phyloP scores from a whole-genome alignment of 2,113 vertebrate species.

The Meles meles region DNA sequence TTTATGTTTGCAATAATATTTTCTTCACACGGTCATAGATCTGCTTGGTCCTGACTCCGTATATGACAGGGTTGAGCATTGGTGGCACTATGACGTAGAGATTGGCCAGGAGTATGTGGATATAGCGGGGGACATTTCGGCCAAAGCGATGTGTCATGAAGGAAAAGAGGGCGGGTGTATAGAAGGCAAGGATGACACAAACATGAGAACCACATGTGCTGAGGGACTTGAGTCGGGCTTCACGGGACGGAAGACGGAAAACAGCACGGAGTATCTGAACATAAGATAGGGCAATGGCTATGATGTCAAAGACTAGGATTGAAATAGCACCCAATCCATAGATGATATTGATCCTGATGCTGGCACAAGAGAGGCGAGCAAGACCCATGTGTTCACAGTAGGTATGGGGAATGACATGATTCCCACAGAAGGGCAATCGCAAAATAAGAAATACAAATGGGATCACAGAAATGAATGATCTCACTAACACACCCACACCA shows the following conservation, averaged over 20 bases:
- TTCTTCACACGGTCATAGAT: slow-evolving; percentile 54
- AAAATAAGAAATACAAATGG: slow-evolving; percentile 63
- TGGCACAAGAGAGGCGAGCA: slow-evolving; percentile 49
- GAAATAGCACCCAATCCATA: slow-evolving; percentile 50
- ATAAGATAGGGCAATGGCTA: slow-evolving; percentile 41
- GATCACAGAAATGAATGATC: neutral
- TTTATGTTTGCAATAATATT: neutral
- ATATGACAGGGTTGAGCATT: slow-evolving; percentile 72
- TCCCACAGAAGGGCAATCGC: slow-evolving; percentile 58
- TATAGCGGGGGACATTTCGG: slow-evolving; percentile 3
- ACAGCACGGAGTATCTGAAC: slow-evolving; percentile 2
- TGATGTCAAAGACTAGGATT: slow-evolving; percentile 47
- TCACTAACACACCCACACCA: slow-evolving; percentile 3
- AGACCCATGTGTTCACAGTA: slow-evolving; percentile 69
- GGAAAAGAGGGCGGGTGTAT: slow-evolving; percentile 64
- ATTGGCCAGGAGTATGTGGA: slow-evolving; percentile 69
- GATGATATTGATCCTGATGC: slow-evolving; percentile 49
- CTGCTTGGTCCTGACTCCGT: slow-evolving; percentile 58
- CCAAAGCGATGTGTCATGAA: slow-evolving; percentile 74
- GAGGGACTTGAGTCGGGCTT: slow-evolving; percentile 58
- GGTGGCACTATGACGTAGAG: slow-evolving; percentile 68
- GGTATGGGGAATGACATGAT: slow-evolving; percentile 45
- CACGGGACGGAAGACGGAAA: slow-evolving; percentile 26
- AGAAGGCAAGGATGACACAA: slow-evolving; percentile 66
- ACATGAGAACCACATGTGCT: slow-evolving; percentile 68